Percentiles rank a stretch among this genome's conserved stretches.
phyloP scores from a whole-genome alignment of 2,113 vertebrate genomes.

The Prietella phreatophila region DNA sequence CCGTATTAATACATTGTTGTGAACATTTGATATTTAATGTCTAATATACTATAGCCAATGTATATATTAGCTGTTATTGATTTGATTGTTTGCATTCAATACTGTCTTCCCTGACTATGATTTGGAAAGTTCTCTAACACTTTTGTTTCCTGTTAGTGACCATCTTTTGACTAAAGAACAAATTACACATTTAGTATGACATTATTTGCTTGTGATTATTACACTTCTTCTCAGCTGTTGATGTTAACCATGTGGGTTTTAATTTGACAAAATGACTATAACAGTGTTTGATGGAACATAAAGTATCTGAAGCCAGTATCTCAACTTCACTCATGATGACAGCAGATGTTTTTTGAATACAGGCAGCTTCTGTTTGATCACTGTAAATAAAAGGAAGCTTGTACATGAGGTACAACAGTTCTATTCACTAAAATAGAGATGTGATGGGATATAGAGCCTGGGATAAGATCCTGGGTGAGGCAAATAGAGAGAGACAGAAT shows the following conservation, averaged over 20 bases:
- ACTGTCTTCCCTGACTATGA: not conserved
- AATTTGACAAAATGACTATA: slow-evolving; percentile 1
- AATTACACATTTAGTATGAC: not conserved
- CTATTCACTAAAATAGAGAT: not conserved
- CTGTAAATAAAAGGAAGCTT: not conserved
- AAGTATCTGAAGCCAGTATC: not conserved
- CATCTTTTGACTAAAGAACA: not conserved
- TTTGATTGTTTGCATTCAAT: not conserved
- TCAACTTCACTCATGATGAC: not conserved
- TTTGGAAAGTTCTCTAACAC: not conserved
- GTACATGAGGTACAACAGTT: not conserved
- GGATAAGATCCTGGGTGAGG: not conserved
- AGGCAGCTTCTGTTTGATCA: slow-evolving; percentile 17
- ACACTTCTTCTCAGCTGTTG: not conserved
- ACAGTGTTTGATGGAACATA: not conserved
- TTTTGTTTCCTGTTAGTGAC: not conserved
- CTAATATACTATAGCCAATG: not conserved
- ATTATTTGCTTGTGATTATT: not conserved
- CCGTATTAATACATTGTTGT: not conserved
- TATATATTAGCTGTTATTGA: not conserved
- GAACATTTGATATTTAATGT: not conserved
- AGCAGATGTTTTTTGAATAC: not conserved
- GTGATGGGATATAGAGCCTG: not conserved
- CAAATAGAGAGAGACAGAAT: not conserved
- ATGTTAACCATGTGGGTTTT: slow-evolving; percentile 9